These are phyloP conservation scores for Cataglyphis cursor DNA, from an alignment of 2,888 invertebrate species.

Conservation along the genomic window DNA sequence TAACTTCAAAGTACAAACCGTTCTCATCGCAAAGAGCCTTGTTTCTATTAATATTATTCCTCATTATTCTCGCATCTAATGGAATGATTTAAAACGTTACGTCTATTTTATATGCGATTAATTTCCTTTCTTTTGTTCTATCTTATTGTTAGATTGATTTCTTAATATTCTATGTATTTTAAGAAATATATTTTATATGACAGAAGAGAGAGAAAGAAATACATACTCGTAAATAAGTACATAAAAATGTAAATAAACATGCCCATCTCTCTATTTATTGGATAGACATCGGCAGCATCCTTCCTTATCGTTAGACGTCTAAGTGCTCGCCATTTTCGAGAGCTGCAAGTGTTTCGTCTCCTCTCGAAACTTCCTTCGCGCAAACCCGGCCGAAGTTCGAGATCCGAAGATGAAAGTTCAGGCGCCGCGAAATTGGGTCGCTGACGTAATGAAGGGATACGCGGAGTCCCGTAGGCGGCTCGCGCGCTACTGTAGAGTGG, in stretches of 20 bases:
- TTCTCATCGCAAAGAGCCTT: background rate
- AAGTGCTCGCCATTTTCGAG: conserved; percentile 66
- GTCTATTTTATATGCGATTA: background rate
- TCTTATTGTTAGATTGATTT: background rate
- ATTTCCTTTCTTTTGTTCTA: background rate
- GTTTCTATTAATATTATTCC: background rate
- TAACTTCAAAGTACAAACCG: background rate
- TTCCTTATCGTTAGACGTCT: conserved; percentile 44
- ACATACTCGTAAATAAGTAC: background rate
- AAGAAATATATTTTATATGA: background rate
- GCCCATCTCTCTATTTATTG: conserved; percentile 19
- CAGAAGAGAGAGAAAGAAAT: background rate
- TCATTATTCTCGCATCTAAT: background rate
- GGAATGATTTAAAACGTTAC: background rate
- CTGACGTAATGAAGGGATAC: conserved; percentile 73
- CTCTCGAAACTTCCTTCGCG: conserved; percentile 64
- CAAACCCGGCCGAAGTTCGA: conserved; percentile 62
- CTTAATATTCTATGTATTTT: background rate
- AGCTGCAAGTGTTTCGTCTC: conserved; percentile 52
- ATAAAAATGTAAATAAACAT: conserved; percentile 18
- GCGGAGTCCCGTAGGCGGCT: conserved; percentile 64
- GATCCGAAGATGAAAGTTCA: conserved; percentile 72
- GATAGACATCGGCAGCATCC: conserved; percentile 16
- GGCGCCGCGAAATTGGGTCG: conserved; percentile 69
- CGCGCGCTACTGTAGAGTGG: conserved; percentile 64